Evolutionary conservation across 2,888 invertebrate genomes (phyloP).

Genomic region (Phrixothrix hirtus): DNA sequence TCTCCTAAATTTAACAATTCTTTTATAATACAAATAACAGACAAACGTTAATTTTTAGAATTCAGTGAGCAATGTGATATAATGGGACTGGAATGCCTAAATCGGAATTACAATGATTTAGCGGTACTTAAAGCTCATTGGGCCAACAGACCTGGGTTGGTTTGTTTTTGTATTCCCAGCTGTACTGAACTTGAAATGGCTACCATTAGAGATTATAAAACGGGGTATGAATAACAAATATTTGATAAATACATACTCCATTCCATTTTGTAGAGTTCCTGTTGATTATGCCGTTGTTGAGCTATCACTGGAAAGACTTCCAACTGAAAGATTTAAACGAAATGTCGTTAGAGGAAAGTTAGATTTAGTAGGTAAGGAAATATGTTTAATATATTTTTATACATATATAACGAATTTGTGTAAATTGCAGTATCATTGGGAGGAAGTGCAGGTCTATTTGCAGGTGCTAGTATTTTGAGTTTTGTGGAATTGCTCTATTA

Average conservation of each 20-base stretch:
- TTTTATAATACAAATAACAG: too few species aligned
- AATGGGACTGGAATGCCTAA: slow-evolving; percentile 67
- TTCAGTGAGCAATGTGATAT: slow-evolving; percentile 63
- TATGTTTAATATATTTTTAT: background rate
- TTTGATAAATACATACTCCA: too few species aligned
- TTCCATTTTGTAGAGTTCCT: slow-evolving; percentile 44
- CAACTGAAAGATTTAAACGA: slow-evolving; percentile 69
- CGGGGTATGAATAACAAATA: too few species aligned
- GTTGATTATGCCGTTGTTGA: slow-evolving; percentile 57
- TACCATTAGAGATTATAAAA: slow-evolving; percentile 62
- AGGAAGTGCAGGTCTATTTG: slow-evolving; percentile 63
- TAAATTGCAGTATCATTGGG: slow-evolving; percentile 62
- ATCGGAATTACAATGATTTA: slow-evolving; percentile 63
- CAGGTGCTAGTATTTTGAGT: slow-evolving; percentile 65
- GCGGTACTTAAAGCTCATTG: slow-evolving; percentile 69
- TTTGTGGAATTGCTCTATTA: slow-evolving; percentile 63
- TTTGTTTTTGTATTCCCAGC: slow-evolving; percentile 71
- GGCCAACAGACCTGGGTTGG: slow-evolving; percentile 65
- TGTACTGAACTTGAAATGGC: slow-evolving; percentile 73
- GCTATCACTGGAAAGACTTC: slow-evolving; percentile 66
- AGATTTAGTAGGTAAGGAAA: slow-evolving; percentile 67
- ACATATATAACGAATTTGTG: background rate
- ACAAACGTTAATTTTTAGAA: slow-evolving; percentile 47
- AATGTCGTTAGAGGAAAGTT: slow-evolving; percentile 66
- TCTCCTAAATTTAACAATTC: too few species aligned